Base-by-base conservation (phyloP, 2,797 vertebrate genomes). In the Gymnoscopelus microlampas region DNA sequence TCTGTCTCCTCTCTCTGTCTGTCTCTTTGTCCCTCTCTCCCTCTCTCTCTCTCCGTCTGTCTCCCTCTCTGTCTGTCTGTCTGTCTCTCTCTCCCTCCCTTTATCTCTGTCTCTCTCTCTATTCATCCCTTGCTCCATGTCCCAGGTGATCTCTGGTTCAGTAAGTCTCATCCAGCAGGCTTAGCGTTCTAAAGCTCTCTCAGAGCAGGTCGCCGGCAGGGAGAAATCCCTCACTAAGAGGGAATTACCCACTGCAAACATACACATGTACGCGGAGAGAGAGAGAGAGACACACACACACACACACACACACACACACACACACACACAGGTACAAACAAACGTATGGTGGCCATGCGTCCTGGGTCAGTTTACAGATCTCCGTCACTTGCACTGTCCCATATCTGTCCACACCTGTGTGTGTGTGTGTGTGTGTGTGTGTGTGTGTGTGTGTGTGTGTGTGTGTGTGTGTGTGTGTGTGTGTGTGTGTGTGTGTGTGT, bases 101-200 rank as follows among this genome's bases (percentile, higher is more conserved):
- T 11, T 15, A 11, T 57, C 44, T 29, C 44, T 29, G 2, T 32
- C 15, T 12, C 70, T 53, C 64, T 70, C 70, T 47, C n/a, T 19
- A 14, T 61, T 10, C 78, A 50, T 68, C 78, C 66, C 75, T 70
- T 53, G 12, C 77, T 70, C 66, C 78, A 68, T 79, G 77, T 84
- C 76, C 82, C 73, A 32, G 61, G 64, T 89, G 91, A 89, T 90
- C 86, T 85, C 85, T 24, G 73, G 79, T 90, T 88, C 85, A 90
- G 55, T 49, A 58, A 50, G 83, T 79, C 80, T 83, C 77, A 76
- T 87, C 79, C 80, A 78, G 82, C 78, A 79, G 82, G 85, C 87
- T 90, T 87, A 90, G 88, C 3, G 29, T 71, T 72, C 71, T 89
- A 89, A 91, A 90, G 87, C 89, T 83, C 73, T 85, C 81, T 78